Base-by-base conservation (phyloP, 37 sponge, comb jelly and placozoan species). In the Haliclona indistincta region DNA sequence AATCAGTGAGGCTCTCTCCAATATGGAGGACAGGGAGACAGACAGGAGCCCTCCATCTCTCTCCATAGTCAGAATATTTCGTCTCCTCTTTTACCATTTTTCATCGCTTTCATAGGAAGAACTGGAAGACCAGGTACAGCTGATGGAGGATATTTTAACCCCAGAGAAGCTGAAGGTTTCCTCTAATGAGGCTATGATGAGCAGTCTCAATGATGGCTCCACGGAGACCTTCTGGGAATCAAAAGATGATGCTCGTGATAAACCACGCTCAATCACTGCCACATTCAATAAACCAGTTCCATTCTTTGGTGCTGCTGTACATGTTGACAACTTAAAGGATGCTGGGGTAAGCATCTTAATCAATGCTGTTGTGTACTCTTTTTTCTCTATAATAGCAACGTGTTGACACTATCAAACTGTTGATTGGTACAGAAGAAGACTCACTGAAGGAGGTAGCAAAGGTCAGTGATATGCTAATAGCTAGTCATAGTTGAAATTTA, bases 151-250 rank as follows among this genome's bases (percentile, higher is more conserved):
- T 47, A 68, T 86, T 39, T 55, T 79, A 3, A 5, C 63, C 0
- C 33, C 72, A 40, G 86, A 76, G 8, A 76, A 73, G 25, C 78
- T 95, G 38, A 91, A 79, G 81, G 74, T 74, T 38, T 94, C 95
- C 58, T 94, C 95, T 42, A 90, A 89, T 52, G 80, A 80, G 1
- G 95, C 91, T 56, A 95, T 95, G 96, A 13, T 75, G 30, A 85
- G 81, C 64, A 94, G 95, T 53, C 79, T 97, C 36, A 82, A 68
- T 28, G 98, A 97, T 67, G 89, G 71, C 53, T 89, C 92, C 54
- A 97, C 97, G 1, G 97, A 97, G 78, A 97, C 97, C 8, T 97
- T 97, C 67, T 97, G 97, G 97, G 97, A 97, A 54, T 91, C 92
- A 7, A 68, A 91, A 11, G 95, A 91, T 33, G 95, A 94, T 64